phyloP scores from a whole-genome alignment of 2,888 invertebrate genomes.

The Leptinotarsa rubiginosa region DNA sequence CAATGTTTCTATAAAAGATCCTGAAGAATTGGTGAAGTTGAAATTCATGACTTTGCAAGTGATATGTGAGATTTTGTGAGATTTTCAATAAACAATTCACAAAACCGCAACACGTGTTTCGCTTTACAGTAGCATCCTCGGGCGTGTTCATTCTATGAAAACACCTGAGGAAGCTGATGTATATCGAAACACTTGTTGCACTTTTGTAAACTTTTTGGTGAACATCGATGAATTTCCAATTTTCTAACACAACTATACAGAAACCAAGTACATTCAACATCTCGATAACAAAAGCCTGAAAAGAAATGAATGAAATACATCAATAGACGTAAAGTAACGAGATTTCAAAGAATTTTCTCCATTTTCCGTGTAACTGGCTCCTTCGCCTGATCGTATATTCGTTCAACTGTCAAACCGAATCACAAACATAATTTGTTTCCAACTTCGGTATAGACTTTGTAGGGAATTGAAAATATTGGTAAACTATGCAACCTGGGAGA shows the following conservation, averaged over 20 bases:
- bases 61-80: too few species aligned
- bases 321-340: constrained; percentile 15
- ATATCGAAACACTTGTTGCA: too few species aligned
- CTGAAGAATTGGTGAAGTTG: too few species aligned
- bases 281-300: background rate
- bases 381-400: constrained; percentile 42
- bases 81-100: too few species aligned
- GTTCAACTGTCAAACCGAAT: constrained; percentile 60
- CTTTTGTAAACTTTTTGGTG: too few species aligned
- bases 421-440: constrained; percentile 62
- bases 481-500: constrained; percentile 60
- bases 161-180: too few species aligned
- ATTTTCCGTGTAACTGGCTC: constrained; percentile 20
- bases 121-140: too few species aligned
- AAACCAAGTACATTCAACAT: background rate
- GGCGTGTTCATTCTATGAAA: too few species aligned
- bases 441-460: constrained; percentile 59
- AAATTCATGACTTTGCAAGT: too few species aligned
- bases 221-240: too few species aligned
- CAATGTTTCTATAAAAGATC: too few species aligned
- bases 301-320: constrained; percentile 25
- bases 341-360: constrained; percentile 18
- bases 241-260: background rate
- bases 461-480: constrained; percentile 58
- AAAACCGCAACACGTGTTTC: too few species aligned